Evolutionary conservation across 2,797 vertebrate species (phyloP).

Genomic region (Sebastes steindachneri): DNA sequence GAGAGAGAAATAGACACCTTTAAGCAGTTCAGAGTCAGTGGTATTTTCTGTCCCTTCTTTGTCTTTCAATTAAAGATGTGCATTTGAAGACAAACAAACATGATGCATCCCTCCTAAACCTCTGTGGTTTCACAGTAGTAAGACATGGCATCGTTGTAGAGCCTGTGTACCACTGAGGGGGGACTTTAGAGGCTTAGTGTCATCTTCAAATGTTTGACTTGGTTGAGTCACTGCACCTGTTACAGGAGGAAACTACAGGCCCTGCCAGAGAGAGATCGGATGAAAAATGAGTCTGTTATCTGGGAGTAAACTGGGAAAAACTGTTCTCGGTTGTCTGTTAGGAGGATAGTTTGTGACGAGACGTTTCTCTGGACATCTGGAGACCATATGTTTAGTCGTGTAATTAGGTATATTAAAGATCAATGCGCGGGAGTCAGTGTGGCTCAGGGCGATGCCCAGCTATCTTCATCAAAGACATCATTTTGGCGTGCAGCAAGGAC

Average conservation of each 20-base stretch:
- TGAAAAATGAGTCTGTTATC: neutral
- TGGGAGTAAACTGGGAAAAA: neutral
- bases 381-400: slow-evolving; percentile 43
- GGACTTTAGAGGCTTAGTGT: slow-evolving; percentile 2
- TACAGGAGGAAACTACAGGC: neutral
- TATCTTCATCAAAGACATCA: slow-evolving; percentile 22
- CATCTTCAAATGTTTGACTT: slow-evolving; percentile 23
- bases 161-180: neutral
- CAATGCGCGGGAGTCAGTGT: neutral
- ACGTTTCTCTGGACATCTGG: slow-evolving; percentile 33
- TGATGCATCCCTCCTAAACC: neutral
- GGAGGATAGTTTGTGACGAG: neutral
- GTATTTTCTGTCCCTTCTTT: neutral
- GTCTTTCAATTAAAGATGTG: neutral
- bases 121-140: neutral
- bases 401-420: slow-evolving; percentile 53
- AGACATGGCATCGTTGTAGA: neutral
- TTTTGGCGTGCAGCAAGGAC: neutral
- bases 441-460: slow-evolving; percentile 19
- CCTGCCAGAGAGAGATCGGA: neutral
- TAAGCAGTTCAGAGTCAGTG: neutral
- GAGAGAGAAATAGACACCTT: neutral
- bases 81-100: neutral
- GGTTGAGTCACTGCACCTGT: slow-evolving; percentile 32
- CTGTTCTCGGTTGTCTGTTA: neutral